These are phyloP conservation scores for Archaeoteleia sp. DNA, from an alignment of 2,888 invertebrate genomes.

Conservation along the genomic window DNA sequence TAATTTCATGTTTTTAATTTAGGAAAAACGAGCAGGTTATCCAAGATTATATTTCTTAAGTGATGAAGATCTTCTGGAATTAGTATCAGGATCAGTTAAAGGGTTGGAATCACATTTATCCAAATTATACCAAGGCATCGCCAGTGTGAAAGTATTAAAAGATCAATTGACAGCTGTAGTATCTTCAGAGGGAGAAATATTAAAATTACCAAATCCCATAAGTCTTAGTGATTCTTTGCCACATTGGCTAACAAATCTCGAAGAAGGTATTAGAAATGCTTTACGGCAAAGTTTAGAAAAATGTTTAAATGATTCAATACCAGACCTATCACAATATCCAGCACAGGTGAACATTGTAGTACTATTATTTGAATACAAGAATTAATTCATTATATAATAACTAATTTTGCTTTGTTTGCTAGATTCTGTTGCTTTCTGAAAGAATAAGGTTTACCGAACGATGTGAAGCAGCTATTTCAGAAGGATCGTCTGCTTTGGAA, in stretches of 20 bases:
- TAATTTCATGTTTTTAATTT: slow-evolving; percentile 58
- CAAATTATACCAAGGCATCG: slow-evolving; percentile 95
- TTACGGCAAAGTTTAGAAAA: slow-evolving; percentile 65
- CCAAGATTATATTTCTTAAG: slow-evolving; percentile 98
- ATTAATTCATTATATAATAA: slow-evolving; percentile 5
- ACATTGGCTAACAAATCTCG: slow-evolving; percentile 87
- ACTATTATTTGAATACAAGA: neutral
- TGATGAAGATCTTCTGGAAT: slow-evolving; percentile 97
- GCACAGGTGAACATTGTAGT: slow-evolving; percentile 61
- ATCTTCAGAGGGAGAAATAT: slow-evolving; percentile 80
- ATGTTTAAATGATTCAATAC: slow-evolving; percentile 63
- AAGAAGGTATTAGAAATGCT: slow-evolving; percentile 85
- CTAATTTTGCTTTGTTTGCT: too few relatives aligned
- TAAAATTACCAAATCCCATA: slow-evolving; percentile 75
- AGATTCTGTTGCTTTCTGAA: slow-evolving; percentile 67
- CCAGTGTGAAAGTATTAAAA: slow-evolving; percentile 82
- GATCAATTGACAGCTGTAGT: slow-evolving; percentile 78
- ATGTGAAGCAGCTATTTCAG: slow-evolving; percentile 66
- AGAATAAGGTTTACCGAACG: slow-evolving; percentile 69
- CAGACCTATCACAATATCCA: slow-evolving; percentile 67
- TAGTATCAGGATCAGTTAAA: slow-evolving; percentile 78
- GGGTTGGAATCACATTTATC: slow-evolving; percentile 92
- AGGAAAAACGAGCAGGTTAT: slow-evolving; percentile 95
- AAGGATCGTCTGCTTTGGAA: slow-evolving; percentile 66
- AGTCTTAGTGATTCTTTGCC: slow-evolving; percentile 72